Evolutionary conservation across 37 sponge, comb jelly and placozoan species (phyloP), one percentile per base, ranked within the genome.

Genomic region (Spongilla lacustris): DNA sequence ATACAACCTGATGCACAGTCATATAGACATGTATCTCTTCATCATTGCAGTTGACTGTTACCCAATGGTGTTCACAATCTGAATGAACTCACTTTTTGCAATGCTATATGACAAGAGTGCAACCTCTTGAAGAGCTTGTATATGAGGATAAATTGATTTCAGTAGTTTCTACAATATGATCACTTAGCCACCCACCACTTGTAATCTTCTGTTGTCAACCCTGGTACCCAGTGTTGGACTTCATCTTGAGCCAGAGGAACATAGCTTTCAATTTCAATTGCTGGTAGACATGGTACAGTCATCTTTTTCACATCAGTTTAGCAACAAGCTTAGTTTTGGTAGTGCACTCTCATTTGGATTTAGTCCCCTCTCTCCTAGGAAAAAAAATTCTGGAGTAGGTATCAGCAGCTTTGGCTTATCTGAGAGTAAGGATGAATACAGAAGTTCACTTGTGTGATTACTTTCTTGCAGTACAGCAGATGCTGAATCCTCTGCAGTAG

Each of bases 31-130:
- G 27, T 17, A 85, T 66, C n/a, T 85, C 76, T 50, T 35, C 66
- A 66, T 85, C 50, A 31, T 68, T 76, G 17, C 78, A 78, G 28
- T 50, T 50, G 22, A 77, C 81, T 25, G 78, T 77, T 66, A 77
- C 36, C 85, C 85, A 85, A 77, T 85, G 85, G 41, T 32, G 69
- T 33, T 46, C 5, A 85, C 13, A 31, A 85, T 58, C n/a, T 85
- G 85, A 31, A 85, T 48, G 36, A 85, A 85, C 28, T 77, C 85
- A 21, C 50, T 69, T 33, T 36, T 75, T 75, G 50, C 66, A 28
- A 85, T 49, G 66, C 26, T 35, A 67, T 30, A 81, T 79, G 49
- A 78, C n/a, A 49, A 49, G 29, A 78, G 49, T 29, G 19, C 49
- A 21, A 78, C 78, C 19, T 78, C 27, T 78, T 78, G 78, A 49